Base-by-base conservation (phyloP, 1,140 invertebrate species). In the Pantala flavescens region DNA sequence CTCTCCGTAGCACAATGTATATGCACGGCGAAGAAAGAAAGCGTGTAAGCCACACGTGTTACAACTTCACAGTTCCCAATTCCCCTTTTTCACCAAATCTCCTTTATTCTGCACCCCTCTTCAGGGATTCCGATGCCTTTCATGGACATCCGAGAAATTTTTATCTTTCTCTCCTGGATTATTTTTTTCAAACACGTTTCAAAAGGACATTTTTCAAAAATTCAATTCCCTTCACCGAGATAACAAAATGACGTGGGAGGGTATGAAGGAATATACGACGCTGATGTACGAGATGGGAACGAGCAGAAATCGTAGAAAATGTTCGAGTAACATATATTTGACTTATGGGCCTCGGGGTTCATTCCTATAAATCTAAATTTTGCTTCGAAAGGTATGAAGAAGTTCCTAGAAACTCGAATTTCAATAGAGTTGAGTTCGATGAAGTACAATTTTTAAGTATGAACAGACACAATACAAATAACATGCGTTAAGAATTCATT, bases 21-120 rank as follows among this genome's bases (percentile, higher is more conserved):
- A 63, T 63, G 49, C 3, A 3, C 12, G 49, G n/a, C 49, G 49
- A 21, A 63, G 49, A 63, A 63, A 63, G 49, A 63, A 63, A 63
- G 49, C 49, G 49, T 63, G 49, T 63, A 63, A 63, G 49, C 49
- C 49, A 21, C 49, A 63, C 49, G 49, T 63, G 49, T 63, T 63
- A 63, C 49, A 63, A 63, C 49, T 3, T 3, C 49, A 14, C 49
- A 63, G 49, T 63, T 63, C 14, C 49, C 49, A 63, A 63, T 63
- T 63, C n/a, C 49, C 49, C 49, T 63, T 63, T 63, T 63, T 21
- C 16, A 63, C 14, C 49, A 63, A 19, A 19, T 21, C 14, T 16
- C n/a, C 49, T 21, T 21, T 21, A 63, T 63, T 63, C n/a, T 21
- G n/a, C 49, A 21, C 49, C 49, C 49, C n/a, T 21, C 12, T 21